Base-by-base conservation (phyloP, 2,797 vertebrate genomes). In the Macropodus opercularis region DNA sequence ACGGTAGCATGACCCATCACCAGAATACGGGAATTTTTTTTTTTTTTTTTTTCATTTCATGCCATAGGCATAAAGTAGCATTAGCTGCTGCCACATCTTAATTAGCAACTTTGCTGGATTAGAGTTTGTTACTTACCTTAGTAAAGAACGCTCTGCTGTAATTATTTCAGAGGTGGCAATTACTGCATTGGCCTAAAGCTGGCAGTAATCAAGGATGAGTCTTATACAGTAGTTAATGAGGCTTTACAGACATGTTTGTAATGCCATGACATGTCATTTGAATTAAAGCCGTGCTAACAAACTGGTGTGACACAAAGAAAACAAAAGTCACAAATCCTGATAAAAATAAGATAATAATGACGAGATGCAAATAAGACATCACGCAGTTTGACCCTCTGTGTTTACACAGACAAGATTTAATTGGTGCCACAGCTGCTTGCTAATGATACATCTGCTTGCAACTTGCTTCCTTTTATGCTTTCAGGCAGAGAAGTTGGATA, bases 21-120 rank as follows among this genome's bases (percentile, higher is more conserved):
- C 46, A 66, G 31, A 34, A 19, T 63, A 43, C 29, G 34, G 44
- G 43, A 35, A 41, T 47, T 23, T 58, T 65, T 17, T 47, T n/a
- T 23, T 58, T 65, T 17, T 47, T n/a, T n/a, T n/a, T n/a, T n/a
- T n/a, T 69, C 35, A 34, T 75, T 70, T 75, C 38, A 53, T 31
- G 55, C 44, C 2, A 19, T 38, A 42, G 70, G 73, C 32, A 43
- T 67, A 53, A 67, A 80, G 62, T 24, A 35, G 71, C 59, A 75
- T 77, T 77, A 86, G 62, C 77, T 11, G 15, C 60, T n/a, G 38
- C 68, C 76, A 75, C 43, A 70, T 76, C 44, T 65, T 87, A 88
- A 87, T 89, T 81, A 84, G 44, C 75, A 79, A 64, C 66, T 84
- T 86, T 79, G 67, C 57, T 72, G 83, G 81, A 87, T 87, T 86